Base-by-base conservation (phyloP, 2,797 vertebrate species). In the Etheostoma nigrum region DNA sequence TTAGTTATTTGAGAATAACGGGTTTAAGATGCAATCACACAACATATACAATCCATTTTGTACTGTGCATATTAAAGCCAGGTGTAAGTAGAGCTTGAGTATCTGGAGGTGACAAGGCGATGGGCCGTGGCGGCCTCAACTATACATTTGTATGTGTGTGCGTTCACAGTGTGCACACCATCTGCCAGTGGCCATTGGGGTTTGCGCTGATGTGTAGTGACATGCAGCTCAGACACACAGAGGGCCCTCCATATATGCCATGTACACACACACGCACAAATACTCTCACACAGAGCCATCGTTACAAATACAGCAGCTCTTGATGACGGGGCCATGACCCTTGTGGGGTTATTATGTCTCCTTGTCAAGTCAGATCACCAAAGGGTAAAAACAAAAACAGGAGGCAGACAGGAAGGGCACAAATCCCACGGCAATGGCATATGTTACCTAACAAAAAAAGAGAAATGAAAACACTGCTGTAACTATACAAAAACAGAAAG, bases 191-290 rank as follows among this genome's bases (percentile, higher is more conserved):
- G 60, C 83, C 81, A 72, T 53, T 6, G 64, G 33, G 65, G 62
- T 69, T 84, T 75, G 68, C 67, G 66, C 61, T 82, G 79, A 89
- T 89, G 67, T 86, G 63, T 78, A 74, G 73, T 86, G 88, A 89
- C 67, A 87, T 74, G 76, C 68, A 57, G 54, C 65, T 77, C 69
- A 77, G 78, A 76, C 67, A 64, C 4, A 30, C 74, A 52, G 65
- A 55, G 52, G 77, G 42, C 65, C 55, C 44, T 84, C 81, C 75
- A 54, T 52, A 55, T 71, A 83, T 60, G 51, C 72, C 23, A 42
- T 72, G 74, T 54, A 77, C n/a, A 47, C 25, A 6, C 73, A 36
- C 53, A 72, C 57, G 72, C 61, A 60, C 62, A 80, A 15, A 74
- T 18, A 47, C n/a, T 6, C 77, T 67, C 84, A 86, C 72, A 68